Evolutionary conservation across 1,140 invertebrate genomes (phyloP), one percentile per base, ranked within the genome.

Genomic region (Theocolax elegans): DNA sequence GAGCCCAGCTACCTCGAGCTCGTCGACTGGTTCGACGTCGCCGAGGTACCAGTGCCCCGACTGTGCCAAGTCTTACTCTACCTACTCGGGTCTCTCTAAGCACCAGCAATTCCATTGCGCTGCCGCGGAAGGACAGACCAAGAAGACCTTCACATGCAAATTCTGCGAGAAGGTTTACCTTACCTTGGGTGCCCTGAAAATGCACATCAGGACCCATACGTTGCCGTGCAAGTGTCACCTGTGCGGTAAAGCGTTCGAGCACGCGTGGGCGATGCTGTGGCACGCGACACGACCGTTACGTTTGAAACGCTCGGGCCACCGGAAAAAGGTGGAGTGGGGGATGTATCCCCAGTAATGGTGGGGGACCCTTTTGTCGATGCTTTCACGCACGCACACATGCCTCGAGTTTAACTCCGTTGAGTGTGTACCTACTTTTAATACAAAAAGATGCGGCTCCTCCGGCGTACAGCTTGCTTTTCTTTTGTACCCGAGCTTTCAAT

Each of bases 201-300:
- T 99, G 97, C 97, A 99, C 87, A 98, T 99, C 74, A 89, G 97
- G 44, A 99, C 97, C 1, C 97, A 99, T 84, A 99, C 97, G 0
- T 85, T 99, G 69, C 97, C 97, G 0, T 99, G 97, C 89, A 98
- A 98, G 86, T 99, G 97, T 83, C 92, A 94, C 70, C 87, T 98
- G 19, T 99, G 97, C 81, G 97, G 97, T 1, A 99, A 99, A 82
- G 77, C 76, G 81, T 77, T 75, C 65, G 64, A 79, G 80, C 79
- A 81, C 83, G 84, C 84, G 84, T 85, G 83, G 84, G 84, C 83
- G 84, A 84, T 81, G 82, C 81, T 81, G 72, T 75, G 84, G 84
- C 84, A 85, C 84, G 84, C 84, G 84, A 85, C 84, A 85, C 78
- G 83, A 85, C 84, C 84, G 84, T 85, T 85, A 85, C 82, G 77